Conservation (phyloP, 2,797 vertebrate genomes). For the Podarcis siculus region DNA sequence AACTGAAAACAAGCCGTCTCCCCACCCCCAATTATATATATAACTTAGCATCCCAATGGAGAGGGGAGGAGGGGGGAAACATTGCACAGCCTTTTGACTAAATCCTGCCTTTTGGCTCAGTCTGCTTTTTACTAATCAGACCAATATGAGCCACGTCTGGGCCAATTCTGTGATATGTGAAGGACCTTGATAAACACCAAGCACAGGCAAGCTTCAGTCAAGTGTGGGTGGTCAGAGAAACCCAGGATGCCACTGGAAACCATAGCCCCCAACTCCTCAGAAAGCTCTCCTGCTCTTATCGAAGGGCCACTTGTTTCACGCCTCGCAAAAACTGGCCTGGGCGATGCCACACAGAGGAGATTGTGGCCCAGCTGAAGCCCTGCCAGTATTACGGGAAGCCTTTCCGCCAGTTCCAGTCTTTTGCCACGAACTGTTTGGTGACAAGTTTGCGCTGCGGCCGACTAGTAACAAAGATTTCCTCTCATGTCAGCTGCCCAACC, state of each 20-base stretch:
- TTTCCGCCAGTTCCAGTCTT: background rate
- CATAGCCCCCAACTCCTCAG: background rate
- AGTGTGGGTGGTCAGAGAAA: conserved; percentile 27
- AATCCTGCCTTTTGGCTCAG: conserved; percentile 1
- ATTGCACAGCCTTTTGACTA: background rate
- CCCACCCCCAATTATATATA: background rate
- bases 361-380: background rate
- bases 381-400: background rate
- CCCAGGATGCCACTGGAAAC: background rate
- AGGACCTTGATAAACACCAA: conserved; percentile 25
- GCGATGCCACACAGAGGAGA: background rate
- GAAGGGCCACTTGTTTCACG: background rate
- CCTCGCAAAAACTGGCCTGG: background rate
- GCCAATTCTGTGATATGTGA: conserved; percentile 27
- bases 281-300: background rate
- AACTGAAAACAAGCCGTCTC: background rate
- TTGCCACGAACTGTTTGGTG: background rate
- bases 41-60: background rate
- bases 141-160: conserved; percentile 25
- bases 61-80: background rate
- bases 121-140: conserved; percentile 29
- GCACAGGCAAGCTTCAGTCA: background rate
- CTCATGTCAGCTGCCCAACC: background rate
- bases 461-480: background rate
- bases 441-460: background rate